phyloP scores from a whole-genome alignment of 1,140 invertebrate species.

The Lethrus apterus region DNA sequence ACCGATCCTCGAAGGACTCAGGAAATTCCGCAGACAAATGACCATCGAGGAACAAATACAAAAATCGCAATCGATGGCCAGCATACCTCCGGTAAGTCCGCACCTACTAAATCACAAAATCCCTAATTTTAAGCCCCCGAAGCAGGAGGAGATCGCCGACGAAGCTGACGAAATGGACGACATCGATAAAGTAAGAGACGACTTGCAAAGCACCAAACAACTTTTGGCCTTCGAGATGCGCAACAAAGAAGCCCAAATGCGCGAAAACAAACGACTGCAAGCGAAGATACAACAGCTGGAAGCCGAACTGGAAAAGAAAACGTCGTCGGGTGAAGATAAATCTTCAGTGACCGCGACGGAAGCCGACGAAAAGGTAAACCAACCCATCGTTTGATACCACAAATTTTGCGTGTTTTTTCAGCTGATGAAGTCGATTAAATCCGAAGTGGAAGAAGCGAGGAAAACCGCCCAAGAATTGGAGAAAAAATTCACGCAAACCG shows the following conservation, averaged over 20 bases:
- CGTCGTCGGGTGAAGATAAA: slow-evolving; percentile 20
- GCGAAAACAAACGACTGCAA: slow-evolving; percentile 76
- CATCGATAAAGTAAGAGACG: slow-evolving; percentile 83
- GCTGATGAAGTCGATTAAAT: slow-evolving; percentile 59
- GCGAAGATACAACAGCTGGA: slow-evolving; percentile 71
- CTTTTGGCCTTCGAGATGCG: slow-evolving; percentile 78
- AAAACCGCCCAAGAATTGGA: slow-evolving; percentile 72
- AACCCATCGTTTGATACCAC: background rate
- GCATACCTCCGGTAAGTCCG: slow-evolving; percentile 36
- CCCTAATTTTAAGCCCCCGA: background rate
- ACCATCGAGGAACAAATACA: slow-evolving; percentile 83
- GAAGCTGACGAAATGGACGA: slow-evolving; percentile 79
- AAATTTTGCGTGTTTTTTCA: slow-evolving; percentile 10
- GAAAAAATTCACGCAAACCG: slow-evolving; percentile 64
- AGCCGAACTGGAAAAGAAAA: slow-evolving; percentile 63
- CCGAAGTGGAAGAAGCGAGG: slow-evolving; percentile 66
- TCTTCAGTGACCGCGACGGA: background rate
- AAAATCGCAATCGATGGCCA: slow-evolving; percentile 63
- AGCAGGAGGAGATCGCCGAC: slow-evolving; percentile 42
- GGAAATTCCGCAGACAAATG: slow-evolving; percentile 79
- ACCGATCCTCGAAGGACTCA: slow-evolving; percentile 71
- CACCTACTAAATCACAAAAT: slow-evolving; percentile 2
- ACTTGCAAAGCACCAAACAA: slow-evolving; percentile 85
- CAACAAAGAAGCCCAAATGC: slow-evolving; percentile 76
- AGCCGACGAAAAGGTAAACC: slow-evolving; percentile 36